A percentile compares a stretch with the other conserved stretches of the same genome.
Evolutionary conservation across 2,888 invertebrate genomes (phyloP).

Genomic region (Andrena bicolor): DNA sequence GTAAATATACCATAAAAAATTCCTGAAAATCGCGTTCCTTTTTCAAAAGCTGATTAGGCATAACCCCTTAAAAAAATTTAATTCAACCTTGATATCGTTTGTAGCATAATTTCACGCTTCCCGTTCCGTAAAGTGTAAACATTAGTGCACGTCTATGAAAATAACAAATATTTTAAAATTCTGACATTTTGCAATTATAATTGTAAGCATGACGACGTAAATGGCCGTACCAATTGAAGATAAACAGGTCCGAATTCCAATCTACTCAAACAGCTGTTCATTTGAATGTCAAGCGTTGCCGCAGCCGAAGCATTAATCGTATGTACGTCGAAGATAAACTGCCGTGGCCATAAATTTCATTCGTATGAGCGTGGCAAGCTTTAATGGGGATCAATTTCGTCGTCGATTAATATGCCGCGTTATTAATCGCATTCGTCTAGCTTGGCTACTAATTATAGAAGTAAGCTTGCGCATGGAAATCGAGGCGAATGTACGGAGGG

Average conservation of each 20-base stretch:
- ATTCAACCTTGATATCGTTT: too few species aligned
- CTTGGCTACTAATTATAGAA: slow-evolving; percentile 46
- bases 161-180: too few species aligned
- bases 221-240: neutral
- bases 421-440: slow-evolving; percentile 58
- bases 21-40: too few species aligned
- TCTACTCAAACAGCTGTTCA: neutral
- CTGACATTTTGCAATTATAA: too few species aligned
- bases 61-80: too few species aligned
- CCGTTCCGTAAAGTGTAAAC: too few species aligned
- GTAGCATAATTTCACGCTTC: too few species aligned
- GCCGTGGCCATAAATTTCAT: slow-evolving; percentile 42
- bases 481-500: slow-evolving; percentile 23
- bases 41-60: too few species aligned
- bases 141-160: too few species aligned
- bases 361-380: slow-evolving; percentile 40
- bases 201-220: too few species aligned
- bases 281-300: slow-evolving; percentile 22
- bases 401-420: slow-evolving; percentile 51
- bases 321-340: slow-evolving; percentile 41
- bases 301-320: slow-evolving; percentile 30
- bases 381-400: slow-evolving; percentile 47
- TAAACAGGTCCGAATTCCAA: neutral
- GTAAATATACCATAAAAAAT: too few species aligned
- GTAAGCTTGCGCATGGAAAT: slow-evolving; percentile 33